Percentiles rank a stretch among this genome's conserved stretches.
Evolutionary conservation across 2,888 invertebrate species (phyloP).

Genomic region (Enchytraeus crypticus): DNA sequence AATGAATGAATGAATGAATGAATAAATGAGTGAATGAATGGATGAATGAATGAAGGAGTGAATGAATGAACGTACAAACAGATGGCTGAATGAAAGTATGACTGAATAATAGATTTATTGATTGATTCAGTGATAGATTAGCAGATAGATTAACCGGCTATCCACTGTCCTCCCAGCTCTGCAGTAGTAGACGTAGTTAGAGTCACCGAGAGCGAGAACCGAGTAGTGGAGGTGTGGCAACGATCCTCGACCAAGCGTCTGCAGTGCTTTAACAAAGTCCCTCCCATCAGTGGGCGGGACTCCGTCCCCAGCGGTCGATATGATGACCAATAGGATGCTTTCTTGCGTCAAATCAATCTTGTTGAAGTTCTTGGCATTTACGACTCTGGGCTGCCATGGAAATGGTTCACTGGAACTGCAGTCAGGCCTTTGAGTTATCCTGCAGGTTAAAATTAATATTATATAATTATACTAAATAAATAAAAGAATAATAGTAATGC

Average conservation of each 20-base stretch:
- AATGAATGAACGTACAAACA: no score
- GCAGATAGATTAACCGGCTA: slow-evolving; percentile 30
- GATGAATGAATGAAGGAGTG: no score
- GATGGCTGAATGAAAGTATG: no score
- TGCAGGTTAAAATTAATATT: no score
- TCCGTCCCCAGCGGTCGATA: slow-evolving; percentile 37
- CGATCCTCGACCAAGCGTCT: slow-evolving; percentile 2
- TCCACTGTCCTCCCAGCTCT: slow-evolving; percentile 29
- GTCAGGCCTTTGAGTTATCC: no score
- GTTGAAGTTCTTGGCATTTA: slow-evolving; percentile 28
- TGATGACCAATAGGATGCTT: slow-evolving; percentile 28
- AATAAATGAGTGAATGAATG: no score
- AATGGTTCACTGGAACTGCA: no score
- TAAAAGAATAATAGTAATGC: no score
- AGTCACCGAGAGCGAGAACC: slow-evolving; percentile 34
- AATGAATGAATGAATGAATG: no score
- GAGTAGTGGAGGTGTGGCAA: slow-evolving; percentile 28
- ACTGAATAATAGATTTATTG: no score
- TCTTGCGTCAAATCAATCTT: slow-evolving; percentile 26
- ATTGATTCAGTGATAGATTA: no score
- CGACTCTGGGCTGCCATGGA: slow-evolving; percentile 31
- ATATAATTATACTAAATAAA: no score
- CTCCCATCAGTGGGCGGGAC: slow-evolving; percentile 35
- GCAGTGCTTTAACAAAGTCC: slow-evolving; percentile 26
- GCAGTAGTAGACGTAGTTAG: slow-evolving; percentile 36